Evolutionary conservation across 2,113 vertebrate species (phyloP).

Genomic region (Malurus alboscapulatus): DNA sequence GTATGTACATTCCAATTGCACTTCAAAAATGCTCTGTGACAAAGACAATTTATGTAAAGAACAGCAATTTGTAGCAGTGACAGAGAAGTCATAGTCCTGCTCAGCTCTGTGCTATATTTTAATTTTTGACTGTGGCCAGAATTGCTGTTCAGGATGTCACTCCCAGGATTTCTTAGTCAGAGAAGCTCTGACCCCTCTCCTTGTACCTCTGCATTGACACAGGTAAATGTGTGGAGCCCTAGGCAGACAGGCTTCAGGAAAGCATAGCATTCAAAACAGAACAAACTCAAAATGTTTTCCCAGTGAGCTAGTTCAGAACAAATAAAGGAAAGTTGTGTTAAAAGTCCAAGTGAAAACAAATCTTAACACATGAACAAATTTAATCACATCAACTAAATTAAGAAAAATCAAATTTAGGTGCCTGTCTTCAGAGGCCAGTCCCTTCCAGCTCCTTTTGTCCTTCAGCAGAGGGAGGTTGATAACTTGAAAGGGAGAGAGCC

Average conservation of each 20-base stretch:
- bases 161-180: not conserved
- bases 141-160: not conserved
- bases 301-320: not conserved
- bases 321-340: not conserved
- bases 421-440: not conserved
- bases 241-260: not conserved
- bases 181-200: not conserved
- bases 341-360: not conserved
- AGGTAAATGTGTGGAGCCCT: not conserved
- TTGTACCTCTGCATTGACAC: not conserved
- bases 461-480: not conserved
- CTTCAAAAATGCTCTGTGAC: not conserved
- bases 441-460: not conserved
- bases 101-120: not conserved
- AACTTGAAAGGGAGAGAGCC: not conserved
- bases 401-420: not conserved
- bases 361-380: not conserved
- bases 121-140: not conserved
- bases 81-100: not conserved
- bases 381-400: not conserved
- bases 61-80: not conserved
- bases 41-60: slow-evolving; percentile 19
- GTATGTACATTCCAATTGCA: not conserved
- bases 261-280: not conserved
- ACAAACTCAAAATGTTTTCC: not conserved